Conservation (phyloP, 2,888 invertebrate genomes). For the Lomographa bimaculata region DNA sequence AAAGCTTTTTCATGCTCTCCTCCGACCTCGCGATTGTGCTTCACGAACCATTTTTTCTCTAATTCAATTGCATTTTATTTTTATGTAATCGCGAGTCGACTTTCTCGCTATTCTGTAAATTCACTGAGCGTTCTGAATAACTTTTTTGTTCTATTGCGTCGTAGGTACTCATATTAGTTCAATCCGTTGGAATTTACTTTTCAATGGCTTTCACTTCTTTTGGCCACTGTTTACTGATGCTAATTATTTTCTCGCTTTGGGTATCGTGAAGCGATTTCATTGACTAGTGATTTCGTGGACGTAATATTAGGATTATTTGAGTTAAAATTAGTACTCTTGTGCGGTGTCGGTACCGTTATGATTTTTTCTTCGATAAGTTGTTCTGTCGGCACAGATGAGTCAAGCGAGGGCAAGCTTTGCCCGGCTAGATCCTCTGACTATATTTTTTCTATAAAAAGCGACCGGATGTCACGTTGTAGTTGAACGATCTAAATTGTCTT, state of each 20-base stretch:
- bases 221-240: conserved; percentile 26
- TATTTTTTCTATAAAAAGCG: conserved; percentile 46
- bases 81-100: conserved; percentile 50
- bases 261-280: conserved; percentile 6
- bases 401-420: conserved; percentile 49
- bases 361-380: conserved; percentile 55
- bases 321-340: conserved; percentile 49
- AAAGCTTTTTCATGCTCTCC: conserved; percentile 37
- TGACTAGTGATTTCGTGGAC: conserved; percentile 27
- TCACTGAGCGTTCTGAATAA: conserved; percentile 56
- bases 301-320: conserved; percentile 1
- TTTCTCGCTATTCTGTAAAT: conserved; percentile 66
- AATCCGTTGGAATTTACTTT: conserved; percentile 41
- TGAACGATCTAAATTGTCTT: conserved; percentile 67
- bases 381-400: conserved; percentile 49
- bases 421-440: conserved; percentile 51
- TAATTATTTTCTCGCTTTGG: conserved; percentile 27
- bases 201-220: conserved; percentile 47
- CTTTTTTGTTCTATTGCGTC: conserved; percentile 39
- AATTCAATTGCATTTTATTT: conserved; percentile 42
- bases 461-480: conserved; percentile 76
- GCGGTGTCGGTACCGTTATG: conserved; percentile 55
- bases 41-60: conserved; percentile 42
- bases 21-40: conserved; percentile 49
- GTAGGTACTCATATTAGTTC: conserved; percentile 33